These are phyloP conservation scores for Silvanus unidentatus DNA, from an alignment of 2,888 invertebrate genomes.

Conservation along the genomic window DNA sequence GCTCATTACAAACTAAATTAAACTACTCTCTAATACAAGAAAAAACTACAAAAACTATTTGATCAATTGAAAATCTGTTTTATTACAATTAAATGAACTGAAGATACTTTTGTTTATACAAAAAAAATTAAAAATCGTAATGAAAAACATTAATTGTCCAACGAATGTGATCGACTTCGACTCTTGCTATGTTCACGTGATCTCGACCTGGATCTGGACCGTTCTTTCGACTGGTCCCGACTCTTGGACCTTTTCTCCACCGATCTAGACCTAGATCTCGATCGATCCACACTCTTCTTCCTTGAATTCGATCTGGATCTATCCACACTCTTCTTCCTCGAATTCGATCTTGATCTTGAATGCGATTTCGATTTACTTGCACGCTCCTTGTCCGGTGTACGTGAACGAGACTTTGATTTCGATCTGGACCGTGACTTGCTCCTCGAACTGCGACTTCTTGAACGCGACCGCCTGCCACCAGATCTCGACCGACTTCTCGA, in stretches of 20 bases:
- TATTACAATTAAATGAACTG: no score
- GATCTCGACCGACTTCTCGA: conserved; percentile 47
- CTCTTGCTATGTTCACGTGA: not conserved
- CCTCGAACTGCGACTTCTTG: conserved; percentile 19
- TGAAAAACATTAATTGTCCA: conserved; percentile 6
- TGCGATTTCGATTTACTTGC: conserved; percentile 40
- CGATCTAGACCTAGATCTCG: conserved; percentile 37
- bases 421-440: conserved; percentile 19
- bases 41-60: no score
- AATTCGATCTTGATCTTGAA: conserved; percentile 34
- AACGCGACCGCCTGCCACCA: conserved; percentile 45
- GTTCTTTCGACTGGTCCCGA: no score
- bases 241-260: conserved; percentile 30
- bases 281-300: conserved; percentile 34
- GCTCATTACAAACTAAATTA: conserved; percentile 50
- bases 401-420: conserved; percentile 28
- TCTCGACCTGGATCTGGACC: conserved; percentile 24
- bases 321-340: conserved; percentile 34
- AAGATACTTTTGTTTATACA: not conserved
- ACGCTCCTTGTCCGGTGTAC: conserved; percentile 29
- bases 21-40: no score
- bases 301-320: conserved; percentile 38
- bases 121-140: not conserved
- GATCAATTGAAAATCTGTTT: no score
- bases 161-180: conserved; percentile 19